These are phyloP conservation scores for Nyleta sp. DNA, from an alignment of 2,888 invertebrate species.

Conservation along the genomic window DNA sequence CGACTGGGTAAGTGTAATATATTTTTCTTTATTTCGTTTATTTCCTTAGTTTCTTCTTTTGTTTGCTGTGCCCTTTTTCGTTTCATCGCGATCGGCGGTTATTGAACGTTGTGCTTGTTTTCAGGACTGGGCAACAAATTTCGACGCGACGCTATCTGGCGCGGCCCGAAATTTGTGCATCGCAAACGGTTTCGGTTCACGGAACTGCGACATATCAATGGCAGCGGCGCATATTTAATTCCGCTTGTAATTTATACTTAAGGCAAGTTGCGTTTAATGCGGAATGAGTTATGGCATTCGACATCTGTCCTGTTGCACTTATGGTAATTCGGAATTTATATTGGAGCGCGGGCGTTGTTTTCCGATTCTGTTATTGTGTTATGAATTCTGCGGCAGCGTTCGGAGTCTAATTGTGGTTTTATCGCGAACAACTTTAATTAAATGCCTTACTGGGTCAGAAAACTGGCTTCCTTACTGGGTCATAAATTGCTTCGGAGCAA, in stretches of 20 bases:
- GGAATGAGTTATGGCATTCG: constrained; percentile 5
- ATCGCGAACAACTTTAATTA: constrained; percentile 36
- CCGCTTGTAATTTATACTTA: constrained; percentile 14
- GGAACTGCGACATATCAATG: constrained; percentile 15
- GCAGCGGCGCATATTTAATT: constrained; percentile 20
- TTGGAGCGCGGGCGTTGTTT: neutral
- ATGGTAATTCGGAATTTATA: constrained; percentile 1
- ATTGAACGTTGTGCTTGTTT: no score
- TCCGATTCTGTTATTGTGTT: constrained; percentile 9
- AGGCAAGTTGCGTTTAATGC: neutral
- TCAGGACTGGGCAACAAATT: constrained; percentile 42
- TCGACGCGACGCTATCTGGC: constrained; percentile 16
- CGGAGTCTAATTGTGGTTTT: constrained; percentile 26
- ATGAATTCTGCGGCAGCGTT: constrained; percentile 13
- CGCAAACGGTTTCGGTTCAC: constrained; percentile 10
- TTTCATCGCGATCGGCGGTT: no score
- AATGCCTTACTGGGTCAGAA: constrained; percentile 29
- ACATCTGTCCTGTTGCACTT: neutral
- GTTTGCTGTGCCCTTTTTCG: no score
- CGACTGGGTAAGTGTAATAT: no score
- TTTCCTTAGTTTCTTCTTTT: no score
- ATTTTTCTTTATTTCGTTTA: no score
- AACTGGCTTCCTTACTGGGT: constrained; percentile 23
- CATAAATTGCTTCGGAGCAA: constrained; percentile 37
- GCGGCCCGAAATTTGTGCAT: constrained; percentile 29